phyloP scores from a whole-genome alignment of 2,888 invertebrate species.

The Glyphotaelius pellucidus region DNA sequence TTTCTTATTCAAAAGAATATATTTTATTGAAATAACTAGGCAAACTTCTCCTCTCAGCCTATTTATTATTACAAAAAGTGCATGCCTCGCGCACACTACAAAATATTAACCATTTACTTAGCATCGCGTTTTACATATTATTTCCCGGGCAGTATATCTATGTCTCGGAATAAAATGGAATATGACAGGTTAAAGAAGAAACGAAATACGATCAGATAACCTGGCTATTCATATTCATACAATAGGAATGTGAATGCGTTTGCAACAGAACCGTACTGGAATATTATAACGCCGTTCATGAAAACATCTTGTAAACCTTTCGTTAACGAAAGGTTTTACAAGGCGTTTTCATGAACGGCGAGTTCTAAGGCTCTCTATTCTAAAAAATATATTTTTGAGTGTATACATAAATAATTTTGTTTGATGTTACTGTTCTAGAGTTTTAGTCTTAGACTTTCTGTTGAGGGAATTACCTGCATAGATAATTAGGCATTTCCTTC shows the following conservation, averaged over 20 bases:
- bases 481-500: too few species aligned
- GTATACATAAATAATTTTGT: too few species aligned
- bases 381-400: too few species aligned
- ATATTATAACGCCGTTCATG: neutral
- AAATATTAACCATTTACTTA: conserved; percentile 40
- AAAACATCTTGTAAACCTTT: too few species aligned
- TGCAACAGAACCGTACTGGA: neutral
- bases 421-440: too few species aligned
- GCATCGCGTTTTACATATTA: conserved; percentile 38
- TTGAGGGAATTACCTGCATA: too few species aligned
- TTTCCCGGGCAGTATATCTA: conserved; percentile 43
- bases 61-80: neutral
- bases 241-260: conserved; percentile 59
- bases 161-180: conserved; percentile 61
- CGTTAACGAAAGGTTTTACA: too few species aligned
- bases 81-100: neutral
- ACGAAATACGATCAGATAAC: conserved; percentile 65
- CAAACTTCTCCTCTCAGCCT: neutral
- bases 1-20: too few species aligned
- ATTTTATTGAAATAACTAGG: neutral
- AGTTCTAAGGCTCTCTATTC: too few species aligned
- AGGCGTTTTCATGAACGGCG: too few species aligned
- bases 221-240: conserved; percentile 59
- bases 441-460: too few species aligned
- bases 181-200: conserved; percentile 63